phyloP scores from a whole-genome alignment of 1,140 invertebrate species.

The Sitobion miscanthi region DNA sequence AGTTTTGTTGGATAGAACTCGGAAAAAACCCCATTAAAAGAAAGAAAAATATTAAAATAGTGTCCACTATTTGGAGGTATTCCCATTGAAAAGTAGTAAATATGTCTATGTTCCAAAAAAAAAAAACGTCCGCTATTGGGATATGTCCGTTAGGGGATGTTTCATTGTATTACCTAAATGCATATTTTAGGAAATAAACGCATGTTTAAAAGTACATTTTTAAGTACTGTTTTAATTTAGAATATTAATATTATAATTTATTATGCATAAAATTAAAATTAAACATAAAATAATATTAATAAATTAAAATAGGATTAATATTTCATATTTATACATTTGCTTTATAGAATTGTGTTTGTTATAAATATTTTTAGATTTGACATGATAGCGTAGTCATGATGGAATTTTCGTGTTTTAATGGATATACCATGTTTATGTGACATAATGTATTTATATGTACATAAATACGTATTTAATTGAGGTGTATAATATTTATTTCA shows the following conservation, averaged over 20 bases:
- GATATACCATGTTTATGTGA: neutral
- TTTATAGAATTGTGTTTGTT: neutral
- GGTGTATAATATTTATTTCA: no score
- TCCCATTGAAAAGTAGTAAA: no score
- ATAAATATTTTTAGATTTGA: neutral
- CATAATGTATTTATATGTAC: neutral
- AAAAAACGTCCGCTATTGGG: no score
- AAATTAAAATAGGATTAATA: neutral
- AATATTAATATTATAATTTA: neutral
- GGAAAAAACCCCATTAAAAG: no score
- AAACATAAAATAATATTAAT: neutral
- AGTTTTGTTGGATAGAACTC: no score
- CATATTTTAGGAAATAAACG: no score
- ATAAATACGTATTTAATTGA: no score
- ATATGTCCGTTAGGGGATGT: no score
- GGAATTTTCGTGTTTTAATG: neutral
- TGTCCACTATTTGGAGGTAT: no score
- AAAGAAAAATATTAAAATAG: no score
- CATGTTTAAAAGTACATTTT: neutral
- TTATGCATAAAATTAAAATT: neutral
- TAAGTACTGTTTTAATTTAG: neutral
- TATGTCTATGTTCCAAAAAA: no score
- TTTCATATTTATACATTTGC: neutral
- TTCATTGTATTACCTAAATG: no score
- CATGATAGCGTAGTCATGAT: neutral